phyloP scores from a whole-genome alignment of 2,113 vertebrate species.

The Rousettus leschenaultii region DNA sequence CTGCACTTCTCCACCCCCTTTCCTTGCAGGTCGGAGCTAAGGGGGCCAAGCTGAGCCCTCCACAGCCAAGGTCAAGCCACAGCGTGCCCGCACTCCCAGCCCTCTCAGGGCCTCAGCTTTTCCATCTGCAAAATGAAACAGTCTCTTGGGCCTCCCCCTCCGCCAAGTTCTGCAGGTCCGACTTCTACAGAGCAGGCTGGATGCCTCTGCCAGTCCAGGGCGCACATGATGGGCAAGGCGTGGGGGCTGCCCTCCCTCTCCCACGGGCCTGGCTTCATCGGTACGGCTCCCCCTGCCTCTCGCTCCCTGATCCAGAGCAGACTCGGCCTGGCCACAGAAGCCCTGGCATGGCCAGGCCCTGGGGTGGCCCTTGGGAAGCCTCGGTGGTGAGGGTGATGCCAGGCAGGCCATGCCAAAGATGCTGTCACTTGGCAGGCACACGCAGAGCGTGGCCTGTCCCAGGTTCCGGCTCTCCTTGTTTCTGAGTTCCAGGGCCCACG shows the following conservation, averaged over 20 bases:
- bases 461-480: background rate
- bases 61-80: background rate
- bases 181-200: background rate
- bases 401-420: background rate
- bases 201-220: background rate
- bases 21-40: background rate
- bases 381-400: background rate
- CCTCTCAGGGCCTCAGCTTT: background rate
- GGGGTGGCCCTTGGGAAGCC: background rate
- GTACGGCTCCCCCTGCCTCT: background rate
- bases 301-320: background rate
- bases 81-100: fast-evolving
- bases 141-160: background rate
- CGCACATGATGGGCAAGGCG: background rate
- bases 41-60: fast-evolving
- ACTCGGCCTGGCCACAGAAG: background rate
- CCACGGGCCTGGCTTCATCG: background rate
- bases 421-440: background rate
- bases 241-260: background rate
- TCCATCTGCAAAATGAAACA: background rate
- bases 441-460: background rate
- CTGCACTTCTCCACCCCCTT: background rate
- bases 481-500: background rate
- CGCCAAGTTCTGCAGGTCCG: background rate
- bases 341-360: background rate